These are phyloP conservation scores for Tenthredo notha DNA, from an alignment of 2,888 invertebrate genomes.

Conservation along the genomic window DNA sequence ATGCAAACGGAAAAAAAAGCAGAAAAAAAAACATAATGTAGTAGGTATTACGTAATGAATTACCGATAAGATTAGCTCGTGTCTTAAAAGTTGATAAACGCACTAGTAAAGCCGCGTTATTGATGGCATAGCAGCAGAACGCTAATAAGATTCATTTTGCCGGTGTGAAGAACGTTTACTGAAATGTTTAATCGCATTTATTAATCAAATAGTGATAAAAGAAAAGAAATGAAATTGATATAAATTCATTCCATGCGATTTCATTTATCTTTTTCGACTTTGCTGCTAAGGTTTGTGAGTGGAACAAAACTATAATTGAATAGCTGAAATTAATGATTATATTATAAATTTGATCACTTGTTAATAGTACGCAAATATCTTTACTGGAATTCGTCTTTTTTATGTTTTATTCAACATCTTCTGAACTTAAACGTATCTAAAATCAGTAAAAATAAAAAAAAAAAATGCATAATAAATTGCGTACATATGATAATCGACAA, in stretches of 20 bases:
- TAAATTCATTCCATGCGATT: background rate
- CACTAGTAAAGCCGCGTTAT: background rate
- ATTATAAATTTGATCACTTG: background rate
- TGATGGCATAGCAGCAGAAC: no score
- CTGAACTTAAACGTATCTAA: background rate
- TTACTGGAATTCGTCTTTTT: background rate
- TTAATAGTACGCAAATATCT: background rate
- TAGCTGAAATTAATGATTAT: background rate
- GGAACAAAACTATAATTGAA: background rate
- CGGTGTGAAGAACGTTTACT: background rate
- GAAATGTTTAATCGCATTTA: background rate
- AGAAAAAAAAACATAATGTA: background rate
- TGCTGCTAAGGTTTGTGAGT: background rate
- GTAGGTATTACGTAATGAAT: background rate
- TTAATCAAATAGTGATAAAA: background rate
- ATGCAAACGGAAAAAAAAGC: background rate
- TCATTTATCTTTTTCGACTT: background rate
- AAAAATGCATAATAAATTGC: background rate
- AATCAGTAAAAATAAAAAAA: background rate
- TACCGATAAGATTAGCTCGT: conserved; percentile 3
- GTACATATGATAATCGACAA: background rate
- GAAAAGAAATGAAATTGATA: background rate
- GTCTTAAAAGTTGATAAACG: background rate
- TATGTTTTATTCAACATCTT: background rate
- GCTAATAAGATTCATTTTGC: background rate